Percentiles rank a stretch among this genome's conserved stretches.
These are phyloP conservation scores for Aphyosemion australe DNA, from an alignment of 2,113 vertebrate species.

Conservation along the genomic window DNA sequence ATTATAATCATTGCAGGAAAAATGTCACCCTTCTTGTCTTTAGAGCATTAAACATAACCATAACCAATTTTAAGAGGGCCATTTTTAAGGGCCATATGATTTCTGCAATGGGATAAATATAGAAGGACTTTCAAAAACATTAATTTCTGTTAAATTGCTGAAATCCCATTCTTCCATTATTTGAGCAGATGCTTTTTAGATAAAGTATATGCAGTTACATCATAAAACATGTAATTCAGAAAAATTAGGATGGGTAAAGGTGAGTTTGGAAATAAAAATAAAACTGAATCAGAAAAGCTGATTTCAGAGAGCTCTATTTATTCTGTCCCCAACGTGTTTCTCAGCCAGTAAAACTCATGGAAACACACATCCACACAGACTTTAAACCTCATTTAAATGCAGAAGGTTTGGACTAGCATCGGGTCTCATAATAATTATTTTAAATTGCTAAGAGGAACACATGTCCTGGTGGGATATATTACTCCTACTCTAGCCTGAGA, in stretches of 20 bases:
- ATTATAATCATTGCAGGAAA: constrained; percentile 7
- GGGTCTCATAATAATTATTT: constrained; percentile 98
- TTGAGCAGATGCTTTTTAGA: too few relatives aligned
- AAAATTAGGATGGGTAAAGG: too few relatives aligned
- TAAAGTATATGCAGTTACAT: too few relatives aligned
- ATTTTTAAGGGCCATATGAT: constrained; percentile 17
- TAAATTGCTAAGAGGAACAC: constrained; percentile 94
- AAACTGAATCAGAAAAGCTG: too few relatives aligned
- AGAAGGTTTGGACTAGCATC: constrained; percentile 89
- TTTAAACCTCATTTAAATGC: constrained; percentile 87
- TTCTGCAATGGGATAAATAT: too few relatives aligned
- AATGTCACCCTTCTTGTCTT: constrained; percentile 7
- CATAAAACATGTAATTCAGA: too few relatives aligned
- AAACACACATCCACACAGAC: constrained; percentile 7
- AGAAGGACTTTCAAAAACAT: too few relatives aligned
- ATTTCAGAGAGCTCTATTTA: constrained; percentile 3
- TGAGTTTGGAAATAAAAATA: too few relatives aligned
- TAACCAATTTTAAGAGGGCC: not conserved
- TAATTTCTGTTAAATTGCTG: too few relatives aligned
- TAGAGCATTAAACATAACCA: constrained; percentile 17
- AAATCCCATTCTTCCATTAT: too few relatives aligned
- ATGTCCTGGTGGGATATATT: constrained; percentile 96
- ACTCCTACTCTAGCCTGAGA: constrained; percentile 90
- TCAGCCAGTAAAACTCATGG: constrained; percentile 20
- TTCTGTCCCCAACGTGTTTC: constrained; percentile 31